Conservation (phyloP, 2,113 vertebrate genomes). For the Chrysemys picta region DNA sequence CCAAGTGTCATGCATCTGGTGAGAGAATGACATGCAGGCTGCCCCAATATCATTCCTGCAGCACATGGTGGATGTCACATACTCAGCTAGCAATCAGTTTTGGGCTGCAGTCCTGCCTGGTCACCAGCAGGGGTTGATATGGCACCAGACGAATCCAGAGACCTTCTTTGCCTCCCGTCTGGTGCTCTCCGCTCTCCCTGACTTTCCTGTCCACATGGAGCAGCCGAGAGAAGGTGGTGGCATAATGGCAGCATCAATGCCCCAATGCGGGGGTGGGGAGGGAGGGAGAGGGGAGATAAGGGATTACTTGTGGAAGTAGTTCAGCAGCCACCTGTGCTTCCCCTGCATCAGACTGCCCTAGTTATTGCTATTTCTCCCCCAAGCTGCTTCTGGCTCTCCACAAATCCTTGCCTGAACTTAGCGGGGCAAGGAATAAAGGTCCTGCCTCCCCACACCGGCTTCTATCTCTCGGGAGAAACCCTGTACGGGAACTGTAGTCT, state of each 20-base stretch:
- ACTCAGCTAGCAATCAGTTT: background rate
- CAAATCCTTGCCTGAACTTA: background rate
- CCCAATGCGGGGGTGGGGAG: background rate
- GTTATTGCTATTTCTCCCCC: constrained; percentile 45
- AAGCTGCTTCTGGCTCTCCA: background rate
- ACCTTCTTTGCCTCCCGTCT: fast-evolving
- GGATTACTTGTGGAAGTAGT: constrained; percentile 1
- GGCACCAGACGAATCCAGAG: fast-evolving
- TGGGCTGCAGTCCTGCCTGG: background rate
- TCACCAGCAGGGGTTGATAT: background rate
- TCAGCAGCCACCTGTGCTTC: background rate
- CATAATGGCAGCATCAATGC: fast-evolving
- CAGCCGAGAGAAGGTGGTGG: background rate
- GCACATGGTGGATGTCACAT: background rate
- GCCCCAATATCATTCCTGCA: background rate
- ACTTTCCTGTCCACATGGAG: background rate
- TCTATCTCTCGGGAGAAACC: background rate
- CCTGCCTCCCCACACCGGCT: background rate
- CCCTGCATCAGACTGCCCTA: background rate
- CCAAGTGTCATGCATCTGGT: background rate
- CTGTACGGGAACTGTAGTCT: background rate
- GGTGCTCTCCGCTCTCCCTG: background rate
- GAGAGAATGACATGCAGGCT: background rate
- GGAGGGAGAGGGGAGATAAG: background rate
- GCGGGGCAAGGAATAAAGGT: background rate